Evolutionary conservation across 2,888 invertebrate species (phyloP).

Genomic region (Campopleginae sp.): DNA sequence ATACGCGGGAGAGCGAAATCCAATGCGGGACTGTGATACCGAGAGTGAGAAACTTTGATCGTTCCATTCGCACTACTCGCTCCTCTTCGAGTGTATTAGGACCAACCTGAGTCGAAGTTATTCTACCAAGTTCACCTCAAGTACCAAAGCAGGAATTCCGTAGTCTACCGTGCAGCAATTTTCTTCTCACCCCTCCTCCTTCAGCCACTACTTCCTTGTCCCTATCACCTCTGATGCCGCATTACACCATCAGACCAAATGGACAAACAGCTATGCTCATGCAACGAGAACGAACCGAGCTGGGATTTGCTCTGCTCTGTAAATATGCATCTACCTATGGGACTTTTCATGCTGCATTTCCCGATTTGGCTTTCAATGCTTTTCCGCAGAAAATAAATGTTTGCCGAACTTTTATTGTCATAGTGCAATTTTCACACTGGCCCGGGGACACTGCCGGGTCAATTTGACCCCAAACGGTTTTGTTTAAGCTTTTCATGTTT

Average conservation of each 20-base stretch:
- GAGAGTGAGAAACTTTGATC: constrained; percentile 60
- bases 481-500: no score
- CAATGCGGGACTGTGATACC: constrained; percentile 23
- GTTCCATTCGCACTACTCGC: constrained; percentile 51
- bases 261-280: constrained; percentile 40
- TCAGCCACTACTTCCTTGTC: not conserved
- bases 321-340: constrained; percentile 12
- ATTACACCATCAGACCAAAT: constrained; percentile 36
- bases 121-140: constrained; percentile 56
- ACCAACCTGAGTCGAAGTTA: constrained; percentile 41
- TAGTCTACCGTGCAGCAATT: constrained; percentile 26
- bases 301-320: constrained; percentile 26
- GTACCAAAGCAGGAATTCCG: constrained; percentile 42
- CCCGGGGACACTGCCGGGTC: no score
- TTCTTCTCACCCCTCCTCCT: not conserved
- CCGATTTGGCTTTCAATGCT: not conserved
- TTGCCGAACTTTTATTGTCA: no score
- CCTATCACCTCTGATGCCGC: constrained; percentile 15
- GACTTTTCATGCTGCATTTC: constrained; percentile 3
- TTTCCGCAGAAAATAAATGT: no score
- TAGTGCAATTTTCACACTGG: no score
- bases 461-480: no score
- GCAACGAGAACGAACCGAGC: constrained; percentile 37
- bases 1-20: constrained; percentile 5
- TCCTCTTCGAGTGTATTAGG: constrained; percentile 38